These are phyloP conservation scores for Brachionus angularis DNA, from an alignment of 1,140 invertebrate species.

Conservation along the genomic window DNA sequence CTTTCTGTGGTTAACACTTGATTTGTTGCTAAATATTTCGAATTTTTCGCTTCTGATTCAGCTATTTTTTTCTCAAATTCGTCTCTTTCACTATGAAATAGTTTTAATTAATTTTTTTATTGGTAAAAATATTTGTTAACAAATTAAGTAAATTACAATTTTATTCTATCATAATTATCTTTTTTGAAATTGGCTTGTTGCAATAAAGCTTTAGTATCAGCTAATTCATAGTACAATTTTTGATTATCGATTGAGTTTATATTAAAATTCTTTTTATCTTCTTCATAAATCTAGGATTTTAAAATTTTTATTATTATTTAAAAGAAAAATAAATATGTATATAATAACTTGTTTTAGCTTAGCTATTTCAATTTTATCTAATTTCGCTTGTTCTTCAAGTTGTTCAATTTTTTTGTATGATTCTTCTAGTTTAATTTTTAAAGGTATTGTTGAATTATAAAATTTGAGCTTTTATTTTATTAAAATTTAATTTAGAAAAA, in stretches of 20 bases:
- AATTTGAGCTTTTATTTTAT: conserved; percentile 9
- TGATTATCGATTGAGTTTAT: conserved; percentile 46
- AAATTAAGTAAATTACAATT: conserved; percentile 50
- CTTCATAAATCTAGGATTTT: conserved; percentile 22
- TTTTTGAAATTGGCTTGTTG: conserved; percentile 54
- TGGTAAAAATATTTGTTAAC: background rate
- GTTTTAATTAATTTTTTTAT: background rate
- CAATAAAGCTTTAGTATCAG: conserved; percentile 50
- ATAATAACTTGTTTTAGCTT: conserved; percentile 14
- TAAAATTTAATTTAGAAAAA: background rate
- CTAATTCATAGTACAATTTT: conserved; percentile 49
- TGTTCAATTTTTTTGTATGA: conserved; percentile 4
- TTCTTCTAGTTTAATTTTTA: conserved; percentile 36
- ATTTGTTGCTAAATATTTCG: conserved; percentile 50
- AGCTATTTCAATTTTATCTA: conserved; percentile 6
- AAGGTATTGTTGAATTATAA: conserved; percentile 12
- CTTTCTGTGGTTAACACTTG: conserved; percentile 51
- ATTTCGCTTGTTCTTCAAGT: conserved; percentile 28
- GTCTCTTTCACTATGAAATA: conserved; percentile 52
- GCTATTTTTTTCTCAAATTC: conserved; percentile 50
- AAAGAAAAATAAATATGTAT: background rate
- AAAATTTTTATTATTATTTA: background rate
- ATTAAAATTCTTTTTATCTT: conserved; percentile 21
- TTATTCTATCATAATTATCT: conserved; percentile 55
- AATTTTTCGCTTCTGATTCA: conserved; percentile 50